Base-by-base conservation (phyloP, 2,113 vertebrate genomes). In the Abramis brama region DNA sequence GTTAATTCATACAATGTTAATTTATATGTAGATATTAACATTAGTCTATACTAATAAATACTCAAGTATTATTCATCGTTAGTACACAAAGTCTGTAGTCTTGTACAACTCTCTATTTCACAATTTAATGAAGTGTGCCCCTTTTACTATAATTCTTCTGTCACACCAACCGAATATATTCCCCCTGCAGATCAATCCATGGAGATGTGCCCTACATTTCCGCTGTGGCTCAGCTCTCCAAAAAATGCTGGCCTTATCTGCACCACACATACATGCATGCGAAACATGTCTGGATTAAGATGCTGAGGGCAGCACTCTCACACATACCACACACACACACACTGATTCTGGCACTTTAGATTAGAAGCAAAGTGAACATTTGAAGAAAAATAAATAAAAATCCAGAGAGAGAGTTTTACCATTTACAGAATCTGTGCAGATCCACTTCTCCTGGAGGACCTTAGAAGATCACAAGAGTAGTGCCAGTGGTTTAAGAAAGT, bases 171-270 rank as follows among this genome's bases (percentile, higher is more conserved):
- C 87, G 85, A 89, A 88, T 82, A 85, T 83, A 62, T 82, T 84
- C 59, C 87, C 88, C 86, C 73, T 86, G 87, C 89, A 89, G 89
- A 90, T 92, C 90, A 89, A 88, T 91, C 91, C 89, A 82, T 82
- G 74, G 89, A 91, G 91, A 89, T 89, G 88, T 91, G 91, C 74
- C 87, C 91, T 90, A 92, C 86, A 91, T 91, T 91, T 80, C 85
- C 76, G 59, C 83, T 21, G 84, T 89, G 83, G 88, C 75, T 88
- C 55, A 86, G 79, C 83, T 88, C n/a, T 76, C 73, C 39, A 80
- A 86, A 85, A 57, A 82, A 88, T 43, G 47, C 50, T 47, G 33
- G n/a, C 74, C 89, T 91, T 92, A 91, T 91, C 89, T 89, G 64
- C 39, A 52, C 74, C 57, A 70, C 78, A 82, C 91, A 90, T 89